phyloP scores from a whole-genome alignment of 2,888 invertebrate species.

The Mantis religiosa region DNA sequence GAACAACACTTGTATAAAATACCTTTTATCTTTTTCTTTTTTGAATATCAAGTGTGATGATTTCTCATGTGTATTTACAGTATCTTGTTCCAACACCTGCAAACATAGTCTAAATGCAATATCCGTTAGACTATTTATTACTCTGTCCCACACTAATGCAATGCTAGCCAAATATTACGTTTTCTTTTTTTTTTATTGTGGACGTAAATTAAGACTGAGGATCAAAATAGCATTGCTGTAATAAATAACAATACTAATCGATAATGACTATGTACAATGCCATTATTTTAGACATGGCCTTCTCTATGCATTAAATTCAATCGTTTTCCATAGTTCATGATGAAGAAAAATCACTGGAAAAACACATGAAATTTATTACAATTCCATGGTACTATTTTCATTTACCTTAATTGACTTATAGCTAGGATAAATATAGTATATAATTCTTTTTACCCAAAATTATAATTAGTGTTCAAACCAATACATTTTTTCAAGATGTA shows the following conservation, averaged over 20 bases:
- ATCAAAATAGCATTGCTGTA: constrained; percentile 1
- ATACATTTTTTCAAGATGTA: background rate
- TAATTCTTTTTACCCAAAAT: background rate
- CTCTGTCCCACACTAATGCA: background rate
- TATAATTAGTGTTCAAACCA: constrained; percentile 1
- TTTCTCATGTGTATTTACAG: background rate
- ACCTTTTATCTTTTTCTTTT: background rate
- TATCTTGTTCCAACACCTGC: background rate
- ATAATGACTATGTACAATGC: background rate
- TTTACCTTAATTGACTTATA: constrained; percentile 22
- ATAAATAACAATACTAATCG: background rate
- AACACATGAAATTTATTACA: background rate
- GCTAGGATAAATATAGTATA: constrained; percentile 18
- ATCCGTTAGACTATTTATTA: background rate
- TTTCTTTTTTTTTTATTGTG: background rate
- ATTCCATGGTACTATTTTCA: constrained; percentile 8
- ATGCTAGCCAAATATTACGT: background rate
- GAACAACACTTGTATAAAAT: constrained; percentile 11
- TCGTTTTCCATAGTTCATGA: background rate
- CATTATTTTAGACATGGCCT: background rate
- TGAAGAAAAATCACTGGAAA: background rate
- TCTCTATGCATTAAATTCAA: background rate
- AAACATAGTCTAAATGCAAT: background rate
- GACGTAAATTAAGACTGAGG: constrained; percentile 4
- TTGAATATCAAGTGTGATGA: background rate